These are phyloP conservation scores for Dryobotodes eremita DNA, from an alignment of 2,888 invertebrate species.

Conservation along the genomic window DNA sequence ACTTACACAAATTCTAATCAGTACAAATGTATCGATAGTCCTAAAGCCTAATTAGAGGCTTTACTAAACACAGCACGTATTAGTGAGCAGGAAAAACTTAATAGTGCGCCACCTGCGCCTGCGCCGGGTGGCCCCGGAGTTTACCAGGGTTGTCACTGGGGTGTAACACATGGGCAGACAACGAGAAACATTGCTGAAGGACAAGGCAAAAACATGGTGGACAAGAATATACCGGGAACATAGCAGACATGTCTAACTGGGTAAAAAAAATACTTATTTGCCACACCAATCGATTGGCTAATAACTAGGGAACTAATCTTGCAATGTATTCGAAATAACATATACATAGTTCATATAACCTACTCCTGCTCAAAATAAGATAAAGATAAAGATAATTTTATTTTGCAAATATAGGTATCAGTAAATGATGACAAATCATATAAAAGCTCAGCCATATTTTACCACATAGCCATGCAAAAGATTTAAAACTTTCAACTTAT, in stretches of 20 bases:
- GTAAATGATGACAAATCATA: too few relatives aligned
- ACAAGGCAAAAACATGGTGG: background rate
- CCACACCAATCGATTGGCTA: background rate
- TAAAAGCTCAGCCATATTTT: too few relatives aligned
- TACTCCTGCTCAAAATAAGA: background rate
- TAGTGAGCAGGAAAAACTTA: background rate
- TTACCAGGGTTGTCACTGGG: background rate
- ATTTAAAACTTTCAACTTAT: too few relatives aligned
- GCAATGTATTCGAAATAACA: background rate
- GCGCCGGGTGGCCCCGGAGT: background rate
- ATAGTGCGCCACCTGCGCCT: conserved; percentile 23
- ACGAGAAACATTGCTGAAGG: background rate
- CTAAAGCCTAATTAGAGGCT: background rate
- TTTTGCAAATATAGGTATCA: too few relatives aligned
- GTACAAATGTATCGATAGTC: background rate
- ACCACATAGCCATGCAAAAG: too few relatives aligned
- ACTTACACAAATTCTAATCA: background rate
- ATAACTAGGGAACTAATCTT: background rate
- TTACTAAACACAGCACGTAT: background rate
- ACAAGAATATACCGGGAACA: background rate
- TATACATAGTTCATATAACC: too few relatives aligned
- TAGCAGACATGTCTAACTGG: background rate
- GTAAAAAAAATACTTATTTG: background rate
- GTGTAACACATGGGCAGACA: background rate
- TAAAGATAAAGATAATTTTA: too few relatives aligned